Evolutionary conservation across 1,140 invertebrate genomes (phyloP).

Genomic region (Hyles vespertilio): DNA sequence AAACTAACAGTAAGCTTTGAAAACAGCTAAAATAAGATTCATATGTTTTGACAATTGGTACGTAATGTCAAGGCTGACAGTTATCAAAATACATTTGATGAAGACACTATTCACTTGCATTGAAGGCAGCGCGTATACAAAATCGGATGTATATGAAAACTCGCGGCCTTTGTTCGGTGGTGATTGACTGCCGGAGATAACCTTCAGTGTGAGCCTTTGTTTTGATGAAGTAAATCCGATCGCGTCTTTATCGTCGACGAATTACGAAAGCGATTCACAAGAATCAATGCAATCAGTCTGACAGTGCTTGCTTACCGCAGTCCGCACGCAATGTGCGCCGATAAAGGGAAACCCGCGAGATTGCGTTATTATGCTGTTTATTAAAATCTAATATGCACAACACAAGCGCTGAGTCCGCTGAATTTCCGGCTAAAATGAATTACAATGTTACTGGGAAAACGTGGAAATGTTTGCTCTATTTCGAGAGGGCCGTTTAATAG

Average conservation of each 20-base stretch:
- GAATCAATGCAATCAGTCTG: conserved; percentile 22
- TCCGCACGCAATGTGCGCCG: neutral
- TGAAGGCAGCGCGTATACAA: neutral
- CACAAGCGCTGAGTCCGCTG: too few species aligned
- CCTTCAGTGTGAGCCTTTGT: conserved; percentile 12
- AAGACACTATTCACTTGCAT: too few species aligned
- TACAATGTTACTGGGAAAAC: too few species aligned
- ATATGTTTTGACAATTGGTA: too few species aligned
- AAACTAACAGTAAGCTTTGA: too few species aligned
- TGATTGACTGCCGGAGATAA: conserved; percentile 3
- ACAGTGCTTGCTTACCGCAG: neutral
- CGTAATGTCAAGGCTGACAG: too few species aligned
- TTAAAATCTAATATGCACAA: too few species aligned
- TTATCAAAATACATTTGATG: too few species aligned
- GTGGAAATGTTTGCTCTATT: too few species aligned
- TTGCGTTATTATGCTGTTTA: neutral
- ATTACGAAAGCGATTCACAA: conserved; percentile 19
- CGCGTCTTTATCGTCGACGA: conserved; percentile 15
- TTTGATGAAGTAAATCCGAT: conserved; percentile 4
- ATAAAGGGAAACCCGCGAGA: neutral
- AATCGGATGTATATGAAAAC: conserved; percentile 1
- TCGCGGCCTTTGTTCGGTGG: conserved; percentile 1
- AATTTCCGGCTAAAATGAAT: too few species aligned
- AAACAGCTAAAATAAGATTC: too few species aligned
- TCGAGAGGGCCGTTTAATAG: too few species aligned